Conservation (phyloP, 2,113 vertebrate genomes). For the Quiscalus mexicanus region DNA sequence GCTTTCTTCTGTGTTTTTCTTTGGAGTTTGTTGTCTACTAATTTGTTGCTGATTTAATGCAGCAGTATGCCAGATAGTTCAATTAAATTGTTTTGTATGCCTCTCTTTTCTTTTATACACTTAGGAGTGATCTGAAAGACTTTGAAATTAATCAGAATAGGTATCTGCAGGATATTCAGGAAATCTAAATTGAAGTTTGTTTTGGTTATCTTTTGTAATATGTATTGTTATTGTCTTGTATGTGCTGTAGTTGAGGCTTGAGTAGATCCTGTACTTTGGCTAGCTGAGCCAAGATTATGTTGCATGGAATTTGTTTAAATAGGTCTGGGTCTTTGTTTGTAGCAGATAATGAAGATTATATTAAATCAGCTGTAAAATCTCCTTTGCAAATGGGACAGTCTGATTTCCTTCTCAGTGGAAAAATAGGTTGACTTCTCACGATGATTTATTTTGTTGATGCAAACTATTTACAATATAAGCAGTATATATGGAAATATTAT, state of each 20-base stretch:
- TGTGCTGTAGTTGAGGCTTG: background rate
- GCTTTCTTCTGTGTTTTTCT: background rate
- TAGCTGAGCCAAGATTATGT: background rate
- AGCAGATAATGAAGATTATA: background rate
- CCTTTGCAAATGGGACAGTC: background rate
- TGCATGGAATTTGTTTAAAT: background rate
- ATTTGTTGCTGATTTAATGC: background rate
- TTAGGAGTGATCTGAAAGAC: background rate
- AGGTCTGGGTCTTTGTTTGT: background rate
- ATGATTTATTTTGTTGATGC: background rate
- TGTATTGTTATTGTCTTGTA: background rate
- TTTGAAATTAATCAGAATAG: background rate
- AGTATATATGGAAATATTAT: background rate
- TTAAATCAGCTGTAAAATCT: background rate
- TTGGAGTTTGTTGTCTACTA: background rate
- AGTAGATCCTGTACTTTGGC: background rate
- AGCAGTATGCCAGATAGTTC: background rate
- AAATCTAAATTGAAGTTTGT: background rate
- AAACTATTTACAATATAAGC: background rate
- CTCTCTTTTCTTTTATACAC: background rate
- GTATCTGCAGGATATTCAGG: background rate
- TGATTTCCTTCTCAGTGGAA: background rate
- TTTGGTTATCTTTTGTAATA: background rate
- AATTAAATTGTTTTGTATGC: background rate
- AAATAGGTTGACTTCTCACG: background rate